Evolutionary conservation across 2,113 vertebrate species (phyloP).

Genomic region (Kobus ellipsiprymnus): DNA sequence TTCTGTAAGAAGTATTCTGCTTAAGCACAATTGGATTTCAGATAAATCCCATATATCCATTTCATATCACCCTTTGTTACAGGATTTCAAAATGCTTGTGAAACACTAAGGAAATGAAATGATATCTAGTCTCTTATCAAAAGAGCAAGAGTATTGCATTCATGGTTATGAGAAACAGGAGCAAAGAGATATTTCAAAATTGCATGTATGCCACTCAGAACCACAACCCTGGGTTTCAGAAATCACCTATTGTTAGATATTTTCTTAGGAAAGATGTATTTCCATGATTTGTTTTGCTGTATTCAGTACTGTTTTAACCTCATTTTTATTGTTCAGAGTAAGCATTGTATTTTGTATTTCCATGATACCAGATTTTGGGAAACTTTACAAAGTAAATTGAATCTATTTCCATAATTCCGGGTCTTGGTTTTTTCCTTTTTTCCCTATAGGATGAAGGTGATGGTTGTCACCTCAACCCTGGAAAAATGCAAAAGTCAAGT

Average conservation of each 20-base stretch:
- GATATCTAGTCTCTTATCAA: background rate
- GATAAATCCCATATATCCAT: constrained; percentile 16
- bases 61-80: constrained; percentile 45
- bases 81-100: constrained; percentile 46
- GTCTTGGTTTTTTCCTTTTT: background rate
- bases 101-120: constrained; percentile 26
- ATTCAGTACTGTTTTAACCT: background rate
- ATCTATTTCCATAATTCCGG: background rate
- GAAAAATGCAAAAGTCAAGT: background rate
- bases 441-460: background rate
- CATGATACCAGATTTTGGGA: background rate
- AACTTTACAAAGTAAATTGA: background rate
- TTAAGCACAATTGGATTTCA: constrained; percentile 41
- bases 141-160: background rate
- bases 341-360: background rate
- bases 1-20: constrained; percentile 18
- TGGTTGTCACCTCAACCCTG: background rate
- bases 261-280: constrained; percentile 5
- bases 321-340: background rate
- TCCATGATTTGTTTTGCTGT: background rate
- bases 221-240: background rate
- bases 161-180: background rate
- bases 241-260: background rate
- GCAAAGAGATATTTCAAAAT: background rate
- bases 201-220: background rate